Base-by-base conservation (phyloP, 2,797 vertebrate species). In the Pipistrellus pipistrellus region DNA sequence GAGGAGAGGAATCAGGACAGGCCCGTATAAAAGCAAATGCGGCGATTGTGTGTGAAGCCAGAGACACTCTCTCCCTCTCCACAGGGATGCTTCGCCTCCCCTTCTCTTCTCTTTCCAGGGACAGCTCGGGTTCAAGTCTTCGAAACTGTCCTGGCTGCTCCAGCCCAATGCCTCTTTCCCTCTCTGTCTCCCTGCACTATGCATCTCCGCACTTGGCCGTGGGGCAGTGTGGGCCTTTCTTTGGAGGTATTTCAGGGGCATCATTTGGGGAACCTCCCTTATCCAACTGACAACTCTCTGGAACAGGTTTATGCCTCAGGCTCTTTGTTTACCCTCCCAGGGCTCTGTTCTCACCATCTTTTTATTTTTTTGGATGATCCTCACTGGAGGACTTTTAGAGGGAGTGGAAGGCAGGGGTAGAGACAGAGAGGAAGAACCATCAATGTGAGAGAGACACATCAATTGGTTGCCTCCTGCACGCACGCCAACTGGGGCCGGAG, bases 31-130 rank as follows among this genome's bases (percentile, higher is more conserved):
- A 51, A 38, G 10, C 68, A 6, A 21, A 10, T 3, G 38, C 2
- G 15, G 13, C 1, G 35, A 38, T 10, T 30, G 13, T 0, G 0
- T 0, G 38, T 1, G 8, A 46, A 25, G 35, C 1, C 59, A 30
- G 59, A 62, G 27, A 62, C 30, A 30, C 59, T 53, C 15, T 6
- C 6, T 48, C 17, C 66, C 25, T 30, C 76, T 32, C 25, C 46
- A 4, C 0, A 44, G 3, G 30, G 10, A 4, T 1, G 14, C 17
- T 27, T 59, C 27, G 25, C 11, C 3, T 0, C 3, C 4, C 38
- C 13, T 18, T 4, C 0, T 6, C 14, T 11, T 25, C 3, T 64
- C 32, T 18, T 44, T 78, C 48, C 18, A 46, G 76, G 44, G 17
- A 20, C 32, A 10, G 13, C 82, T 55, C 5, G 14, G 59, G 18